Evolutionary conservation across 1,140 invertebrate genomes (phyloP), one percentile per base, ranked within the genome.

Genomic region (Drosophila asahinai): DNA sequence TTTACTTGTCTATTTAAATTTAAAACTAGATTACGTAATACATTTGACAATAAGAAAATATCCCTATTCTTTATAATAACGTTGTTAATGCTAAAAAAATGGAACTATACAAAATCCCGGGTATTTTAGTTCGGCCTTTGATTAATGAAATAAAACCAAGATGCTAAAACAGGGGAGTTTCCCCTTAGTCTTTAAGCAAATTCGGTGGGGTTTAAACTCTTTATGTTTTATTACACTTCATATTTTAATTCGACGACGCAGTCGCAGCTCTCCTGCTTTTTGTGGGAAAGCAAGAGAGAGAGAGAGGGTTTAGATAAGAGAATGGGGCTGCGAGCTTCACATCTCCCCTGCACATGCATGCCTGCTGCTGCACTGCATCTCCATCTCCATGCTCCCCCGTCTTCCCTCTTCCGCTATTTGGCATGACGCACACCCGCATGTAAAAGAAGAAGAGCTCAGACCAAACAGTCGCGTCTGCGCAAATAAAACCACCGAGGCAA

Each of bases 381-480:
- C 40, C 40, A 42, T 42, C 6, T 42, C 40, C 15, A 42, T 59
- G 36, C 38, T 47, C 3, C 49, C 25, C 12, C 22, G 14, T 25
- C 22, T 57, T 27, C n/a, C n/a, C 38, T 55, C 30, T 42, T 17
- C 67, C 30, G 15, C 14, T 67, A 14, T 38, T 40, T 47, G 38
- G 52, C 43, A 75, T 76, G 80, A 83, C 70, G 66, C 81, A 83
- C 81, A 83, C 81, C 81, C 81, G 81, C 81, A 83, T 83, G 59
- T 77, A 15, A 17, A 38, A 63, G 49, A 48, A 72, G 54, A 43
- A 61, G 54, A 57, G 33, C 14, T 12, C 33, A 36, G 15, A 30
- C 36, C 57, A 27, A 63, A 52, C 73, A 52, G 73, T 75, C 61
- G 71, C 71, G 73, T 75, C 61, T 77, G 73, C 73, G 73, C 73